Conservation (phyloP, 2,888 invertebrate genomes). For the Drosophila tripunctata region DNA sequence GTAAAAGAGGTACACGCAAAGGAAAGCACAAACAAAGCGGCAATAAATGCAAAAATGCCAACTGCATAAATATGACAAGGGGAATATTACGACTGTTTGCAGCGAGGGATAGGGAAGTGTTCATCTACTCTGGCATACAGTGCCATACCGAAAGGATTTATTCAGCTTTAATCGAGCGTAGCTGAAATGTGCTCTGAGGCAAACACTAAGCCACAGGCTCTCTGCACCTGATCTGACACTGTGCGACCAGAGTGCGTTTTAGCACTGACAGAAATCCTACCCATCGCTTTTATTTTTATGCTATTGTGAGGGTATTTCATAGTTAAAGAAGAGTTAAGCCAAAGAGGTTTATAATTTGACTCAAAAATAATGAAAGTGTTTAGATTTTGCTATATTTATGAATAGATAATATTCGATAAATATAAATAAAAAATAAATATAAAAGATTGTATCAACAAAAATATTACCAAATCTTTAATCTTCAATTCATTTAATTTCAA, state of each 20-base stretch:
- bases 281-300: neutral
- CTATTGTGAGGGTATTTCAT: neutral
- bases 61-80: constrained; percentile 68
- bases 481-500: too few relatives aligned
- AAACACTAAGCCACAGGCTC: constrained; percentile 22
- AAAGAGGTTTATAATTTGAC: too few relatives aligned
- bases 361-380: too few relatives aligned
- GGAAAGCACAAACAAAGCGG: constrained; percentile 44
- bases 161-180: constrained; percentile 71
- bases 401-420: too few relatives aligned
- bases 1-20: neutral
- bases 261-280: neutral
- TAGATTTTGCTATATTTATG: too few relatives aligned
- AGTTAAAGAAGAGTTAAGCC: neutral
- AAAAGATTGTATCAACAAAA: too few relatives aligned
- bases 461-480: too few relatives aligned
- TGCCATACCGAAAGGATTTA: constrained; percentile 39
- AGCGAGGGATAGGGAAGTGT: neutral
- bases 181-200: constrained; percentile 37
- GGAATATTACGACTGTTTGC: neutral
- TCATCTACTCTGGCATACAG: neutral
- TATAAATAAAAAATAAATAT: too few relatives aligned
- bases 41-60: constrained; percentile 70
- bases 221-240: constrained; percentile 28
- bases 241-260: neutral